Evolutionary conservation across 2,797 vertebrate genomes (phyloP).

Genomic region (Dipus sagitta): DNA sequence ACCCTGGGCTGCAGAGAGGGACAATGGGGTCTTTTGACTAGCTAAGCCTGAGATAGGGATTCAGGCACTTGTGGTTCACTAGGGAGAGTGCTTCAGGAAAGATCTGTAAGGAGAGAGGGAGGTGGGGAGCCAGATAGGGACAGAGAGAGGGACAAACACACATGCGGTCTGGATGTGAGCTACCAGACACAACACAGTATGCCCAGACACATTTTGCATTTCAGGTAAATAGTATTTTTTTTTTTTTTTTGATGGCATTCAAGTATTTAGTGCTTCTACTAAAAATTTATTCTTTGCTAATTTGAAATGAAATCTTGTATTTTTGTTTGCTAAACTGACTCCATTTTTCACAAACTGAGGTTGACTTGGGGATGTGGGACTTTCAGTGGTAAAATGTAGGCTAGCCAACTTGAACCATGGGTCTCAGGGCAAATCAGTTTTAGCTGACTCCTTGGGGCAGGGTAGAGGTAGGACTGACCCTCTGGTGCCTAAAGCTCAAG

Average conservation of each 20-base stretch:
- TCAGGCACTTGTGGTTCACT: background rate
- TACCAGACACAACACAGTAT: background rate
- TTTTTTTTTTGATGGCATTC: background rate
- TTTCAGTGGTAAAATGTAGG: background rate
- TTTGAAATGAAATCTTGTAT: constrained; percentile 10
- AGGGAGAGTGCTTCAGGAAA: background rate
- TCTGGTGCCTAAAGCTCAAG: background rate
- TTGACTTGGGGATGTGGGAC: background rate
- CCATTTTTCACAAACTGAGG: background rate
- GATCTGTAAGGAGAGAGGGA: background rate
- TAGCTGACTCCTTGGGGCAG: background rate
- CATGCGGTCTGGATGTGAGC: background rate
- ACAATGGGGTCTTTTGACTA: background rate
- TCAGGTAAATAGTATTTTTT: constrained; percentile 46
- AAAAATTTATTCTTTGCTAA: constrained; percentile 42
- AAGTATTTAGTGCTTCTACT: constrained; percentile 33
- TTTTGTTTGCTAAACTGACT: constrained; percentile 35
- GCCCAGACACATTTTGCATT: background rate
- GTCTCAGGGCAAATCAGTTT: background rate
- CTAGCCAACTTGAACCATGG: background rate
- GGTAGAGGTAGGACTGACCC: no score
- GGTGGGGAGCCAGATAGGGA: background rate
- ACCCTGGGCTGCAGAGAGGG: background rate
- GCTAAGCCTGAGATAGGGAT: background rate
- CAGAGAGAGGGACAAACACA: background rate